Conservation (phyloP, 1,140 invertebrate genomes). For the Gonioctena quinquepunctata region DNA sequence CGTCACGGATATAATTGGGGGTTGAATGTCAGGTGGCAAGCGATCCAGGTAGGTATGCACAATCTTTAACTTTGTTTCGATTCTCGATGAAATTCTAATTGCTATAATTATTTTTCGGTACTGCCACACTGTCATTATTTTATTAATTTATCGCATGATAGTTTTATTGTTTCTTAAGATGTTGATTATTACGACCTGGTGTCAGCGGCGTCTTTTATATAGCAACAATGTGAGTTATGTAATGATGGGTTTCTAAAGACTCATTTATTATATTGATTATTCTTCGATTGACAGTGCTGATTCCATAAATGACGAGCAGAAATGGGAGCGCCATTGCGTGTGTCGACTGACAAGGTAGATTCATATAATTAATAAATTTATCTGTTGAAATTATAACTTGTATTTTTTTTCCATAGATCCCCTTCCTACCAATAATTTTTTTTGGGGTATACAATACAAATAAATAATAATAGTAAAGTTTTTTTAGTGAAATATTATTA, state of each 20-base stretch:
- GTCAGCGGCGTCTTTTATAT: not conserved
- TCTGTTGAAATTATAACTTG: too few species aligned
- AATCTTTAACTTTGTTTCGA: too few species aligned
- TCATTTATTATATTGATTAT: not conserved
- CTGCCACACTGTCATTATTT: not conserved
- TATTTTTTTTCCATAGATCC: too few species aligned
- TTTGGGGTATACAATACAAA: too few species aligned
- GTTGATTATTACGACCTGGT: not conserved
- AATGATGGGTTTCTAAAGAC: not conserved
- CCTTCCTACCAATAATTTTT: too few species aligned
- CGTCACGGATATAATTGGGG: not conserved
- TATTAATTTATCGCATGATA: not conserved
- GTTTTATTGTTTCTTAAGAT: not conserved
- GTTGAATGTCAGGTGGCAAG: not conserved
- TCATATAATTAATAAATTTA: too few species aligned
- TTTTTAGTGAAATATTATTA: too few species aligned
- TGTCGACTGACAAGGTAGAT: not conserved
- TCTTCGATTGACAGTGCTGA: not conserved
- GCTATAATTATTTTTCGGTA: not conserved
- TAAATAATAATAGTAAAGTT: too few species aligned
- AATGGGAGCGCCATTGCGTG: not conserved
- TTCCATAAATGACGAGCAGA: not conserved
- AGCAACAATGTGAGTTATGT: not conserved
- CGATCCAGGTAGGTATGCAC: not conserved
- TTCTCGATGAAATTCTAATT: not conserved